phyloP scores from a whole-genome alignment of 35 echinoderm and acorn worm species.

The Eucidaris tribuloides region DNA sequence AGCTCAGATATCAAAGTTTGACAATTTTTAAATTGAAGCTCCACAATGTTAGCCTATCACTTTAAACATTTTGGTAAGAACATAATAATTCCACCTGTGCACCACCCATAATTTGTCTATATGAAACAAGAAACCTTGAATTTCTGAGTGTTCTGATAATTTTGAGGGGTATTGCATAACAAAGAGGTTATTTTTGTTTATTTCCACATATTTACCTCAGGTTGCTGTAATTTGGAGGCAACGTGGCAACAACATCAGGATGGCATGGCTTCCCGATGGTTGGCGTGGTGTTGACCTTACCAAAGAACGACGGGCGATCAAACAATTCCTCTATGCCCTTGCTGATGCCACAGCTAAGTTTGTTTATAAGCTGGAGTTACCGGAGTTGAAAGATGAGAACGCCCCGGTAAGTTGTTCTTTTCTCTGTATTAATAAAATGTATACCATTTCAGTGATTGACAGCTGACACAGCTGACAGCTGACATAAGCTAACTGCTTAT shows the following conservation, averaged over 20 bases:
- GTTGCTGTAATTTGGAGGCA: conserved; percentile 37
- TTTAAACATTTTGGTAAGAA: no score
- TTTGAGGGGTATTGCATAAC: neutral
- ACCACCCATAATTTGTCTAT: neutral
- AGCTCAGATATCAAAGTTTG: no score
- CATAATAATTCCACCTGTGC: neutral
- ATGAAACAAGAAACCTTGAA: neutral
- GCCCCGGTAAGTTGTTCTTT: conserved; percentile 48
- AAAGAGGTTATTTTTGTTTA: neutral
- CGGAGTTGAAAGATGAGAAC: conserved; percentile 36
- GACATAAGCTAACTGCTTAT: no score
- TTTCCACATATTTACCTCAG: neutral
- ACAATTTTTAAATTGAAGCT: no score
- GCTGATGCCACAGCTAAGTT: conserved; percentile 10
- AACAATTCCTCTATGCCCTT: conserved; percentile 12
- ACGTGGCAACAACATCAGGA: conserved; percentile 7
- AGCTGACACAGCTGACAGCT: no score
- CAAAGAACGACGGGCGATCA: neutral
- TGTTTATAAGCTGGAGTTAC: neutral
- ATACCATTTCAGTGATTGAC: no score
- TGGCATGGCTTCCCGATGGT: conserved; percentile 33
- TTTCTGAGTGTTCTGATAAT: neutral
- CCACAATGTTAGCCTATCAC: no score
- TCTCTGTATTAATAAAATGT: no score
- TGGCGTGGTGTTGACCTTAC: conserved; percentile 27